Evolutionary conservation across 1,140 invertebrate genomes (phyloP), one percentile per base, ranked within the genome.

Genomic region (Dufourea novaeangliae): DNA sequence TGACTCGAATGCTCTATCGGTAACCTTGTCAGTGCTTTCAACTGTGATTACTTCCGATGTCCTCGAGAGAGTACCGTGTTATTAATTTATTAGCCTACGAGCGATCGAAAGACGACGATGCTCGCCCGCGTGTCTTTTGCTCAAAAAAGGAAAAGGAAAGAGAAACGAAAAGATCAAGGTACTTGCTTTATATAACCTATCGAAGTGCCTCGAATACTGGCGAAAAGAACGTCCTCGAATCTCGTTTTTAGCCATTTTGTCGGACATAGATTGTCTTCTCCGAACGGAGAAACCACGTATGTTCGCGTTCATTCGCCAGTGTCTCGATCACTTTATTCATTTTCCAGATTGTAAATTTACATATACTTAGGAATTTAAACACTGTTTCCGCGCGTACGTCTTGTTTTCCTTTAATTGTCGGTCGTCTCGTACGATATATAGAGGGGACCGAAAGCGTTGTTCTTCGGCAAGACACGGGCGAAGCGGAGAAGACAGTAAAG

Each of bases 1-100:
- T 29, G 25, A 56, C 52, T 6, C 6, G 27, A 32, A 29, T 32
- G 54, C 27, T 14, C 8, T 29, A 12, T n/a, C 27, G 20, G 22
- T 11, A 8, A 11, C 17, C 34, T 39, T 62, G 34, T 62, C 73
- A 69, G 41, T 69, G 64, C 73, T 76, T 52, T 69, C 73, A 50
- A 69, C 73, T 76, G 73, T 76, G 73, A 76, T 76, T 76, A 39
- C 39, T 67, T 41, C 37, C 14, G 54, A 76, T 59, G 54, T 69
- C 54, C 50, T 69, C 17, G 52, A 46, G n/a, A n/a, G n/a, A n/a
- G 11, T 20, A 52, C 37, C 39, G n/a, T n/a, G 57, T 61, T n/a
- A 37, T 44, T 76, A 69, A 69, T 69, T 76, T 46, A 29, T 57
- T 22, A n/a, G 46, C 14, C 5, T 1, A 5, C 22, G 22, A 10